A percentile compares a stretch with the other conserved stretches of the same genome.
Evolutionary conservation across 1,140 invertebrate genomes (phyloP).

Genomic region (Trachelipus rathkii): DNA sequence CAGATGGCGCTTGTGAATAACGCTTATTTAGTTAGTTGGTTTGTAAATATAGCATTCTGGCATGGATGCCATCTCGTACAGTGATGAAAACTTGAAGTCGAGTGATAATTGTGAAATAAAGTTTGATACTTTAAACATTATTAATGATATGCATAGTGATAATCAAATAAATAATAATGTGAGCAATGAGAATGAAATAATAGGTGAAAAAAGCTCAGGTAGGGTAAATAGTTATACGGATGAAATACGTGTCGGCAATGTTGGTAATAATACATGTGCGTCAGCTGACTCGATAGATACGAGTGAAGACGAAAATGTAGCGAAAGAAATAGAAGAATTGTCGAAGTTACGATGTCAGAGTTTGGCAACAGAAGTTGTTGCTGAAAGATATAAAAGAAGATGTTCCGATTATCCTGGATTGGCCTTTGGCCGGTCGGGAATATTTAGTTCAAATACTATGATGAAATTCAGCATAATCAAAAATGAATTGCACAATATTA

Average conservation of each 20-base stretch:
- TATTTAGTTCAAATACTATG: conserved; percentile 93
- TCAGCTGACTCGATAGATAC: conserved; percentile 33
- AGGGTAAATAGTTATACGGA: background rate
- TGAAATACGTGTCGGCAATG: conserved; percentile 18
- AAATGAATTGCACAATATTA: conserved; percentile 95
- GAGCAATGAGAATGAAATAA: background rate
- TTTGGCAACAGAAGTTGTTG: conserved; percentile 77
- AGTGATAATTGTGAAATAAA: background rate
- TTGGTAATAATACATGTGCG: conserved; percentile 29
- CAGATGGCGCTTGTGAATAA: conserved; percentile 3
- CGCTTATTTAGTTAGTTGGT: background rate
- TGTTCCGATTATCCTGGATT: conserved; percentile 88
- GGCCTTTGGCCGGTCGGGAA: conserved; percentile 74
- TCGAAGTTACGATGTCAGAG: conserved; percentile 78
- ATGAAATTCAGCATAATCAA: conserved; percentile 96
- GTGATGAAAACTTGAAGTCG: background rate
- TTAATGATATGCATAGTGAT: conserved; percentile 5
- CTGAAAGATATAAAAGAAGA: conserved; percentile 71
- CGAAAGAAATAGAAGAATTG: conserved; percentile 52
- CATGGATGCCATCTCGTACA: conserved; percentile 5
- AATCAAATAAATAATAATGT: conserved; percentile 5
- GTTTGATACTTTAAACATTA: background rate
- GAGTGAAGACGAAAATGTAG: conserved; percentile 23
- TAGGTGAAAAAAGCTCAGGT: background rate
- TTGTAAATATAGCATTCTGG: conserved; percentile 6